Evolutionary conservation across 2,888 invertebrate species (phyloP).

Genomic region (Carterocephalus palaemon): DNA sequence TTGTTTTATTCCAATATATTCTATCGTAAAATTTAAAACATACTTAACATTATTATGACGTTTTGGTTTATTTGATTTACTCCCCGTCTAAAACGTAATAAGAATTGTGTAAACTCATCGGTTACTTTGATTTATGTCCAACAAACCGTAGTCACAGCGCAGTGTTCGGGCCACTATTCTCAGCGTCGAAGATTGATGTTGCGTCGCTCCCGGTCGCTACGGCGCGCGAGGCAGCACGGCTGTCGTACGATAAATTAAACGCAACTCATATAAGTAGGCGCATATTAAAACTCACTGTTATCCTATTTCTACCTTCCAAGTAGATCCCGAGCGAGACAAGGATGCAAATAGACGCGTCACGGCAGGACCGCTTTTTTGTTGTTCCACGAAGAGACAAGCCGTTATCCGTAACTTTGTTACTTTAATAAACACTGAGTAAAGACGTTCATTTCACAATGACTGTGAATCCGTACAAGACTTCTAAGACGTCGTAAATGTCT

Average conservation of each 20-base stretch:
- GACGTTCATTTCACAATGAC: slow-evolving; percentile 41
- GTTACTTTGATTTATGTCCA: slow-evolving; percentile 48
- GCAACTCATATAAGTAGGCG: slow-evolving; percentile 64
- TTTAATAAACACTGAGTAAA: slow-evolving; percentile 58
- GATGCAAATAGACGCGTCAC: slow-evolving; percentile 54
- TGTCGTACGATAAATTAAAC: slow-evolving; percentile 76
- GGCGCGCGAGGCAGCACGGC: slow-evolving; percentile 60
- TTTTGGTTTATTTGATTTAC: slow-evolving; percentile 4
- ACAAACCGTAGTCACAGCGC: slow-evolving; percentile 34
- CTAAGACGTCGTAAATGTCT: not conserved
- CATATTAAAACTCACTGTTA: slow-evolving; percentile 58
- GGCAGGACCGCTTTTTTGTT: slow-evolving; percentile 71
- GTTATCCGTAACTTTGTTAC: slow-evolving; percentile 66
- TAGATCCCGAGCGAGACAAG: slow-evolving; percentile 52
- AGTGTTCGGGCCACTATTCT: slow-evolving; percentile 49
- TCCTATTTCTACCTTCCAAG: slow-evolving; percentile 54
- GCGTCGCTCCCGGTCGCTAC: slow-evolving; percentile 53
- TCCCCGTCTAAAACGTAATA: slow-evolving; percentile 1
- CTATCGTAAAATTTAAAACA: too few species aligned
- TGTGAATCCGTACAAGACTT: slow-evolving; percentile 19
- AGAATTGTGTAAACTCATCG: slow-evolving; percentile 27
- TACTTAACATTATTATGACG: too few species aligned
- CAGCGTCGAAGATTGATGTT: slow-evolving; percentile 66
- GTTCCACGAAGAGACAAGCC: slow-evolving; percentile 60
- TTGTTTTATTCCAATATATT: too few species aligned